Evolutionary conservation across 2,888 invertebrate genomes (phyloP), one percentile per base, ranked within the genome.

Genomic region (Craniophora ligustri): DNA sequence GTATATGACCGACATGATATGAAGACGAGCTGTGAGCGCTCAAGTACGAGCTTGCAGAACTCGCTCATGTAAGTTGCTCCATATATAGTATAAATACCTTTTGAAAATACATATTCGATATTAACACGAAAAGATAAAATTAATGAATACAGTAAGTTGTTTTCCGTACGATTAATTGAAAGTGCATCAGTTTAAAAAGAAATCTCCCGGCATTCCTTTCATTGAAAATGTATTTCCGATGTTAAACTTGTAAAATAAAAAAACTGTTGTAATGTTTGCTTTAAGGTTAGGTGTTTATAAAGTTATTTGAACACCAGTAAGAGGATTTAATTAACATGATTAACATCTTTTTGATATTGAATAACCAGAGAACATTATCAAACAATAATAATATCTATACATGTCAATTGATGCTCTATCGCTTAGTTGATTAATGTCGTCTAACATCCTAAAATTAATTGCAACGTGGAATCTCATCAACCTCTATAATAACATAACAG

Each of bases 401-500:
- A 49, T 35, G 34, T 40, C 44, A 64, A 58, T 58, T 44, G 16
- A 64, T 48, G 7, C 8, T 6, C 28, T 48, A 45, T 51, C 30
- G 31, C 5, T 49, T 39, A 68, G 46, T 68, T 54, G 34, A 68
- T 49, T 49, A 49, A 68, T 41, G 19, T 38, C 13, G 11, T 46
- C 42, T 34, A 35, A 14, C n/a, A 55, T 13, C 36, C 30, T 63
- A 32, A 26, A 63, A 63, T 68, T 64, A 64, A 68, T 64, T 41
- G 47, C 26, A 31, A 28, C n/a, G 15, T 30, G 11, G 47, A 39
- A 61, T 62, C 44, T 40, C 62, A 63, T 61, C 30, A 55, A 34
- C 30, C 18, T 6, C 18, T 5, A 38, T 48, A n/a, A n/a, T n/a
- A n/a, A n/a, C n/a, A 45, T 63, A 56, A 41, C 45, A 48, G 41